Conservation (phyloP, 2,888 invertebrate species). For the Dicycla oo region DNA sequence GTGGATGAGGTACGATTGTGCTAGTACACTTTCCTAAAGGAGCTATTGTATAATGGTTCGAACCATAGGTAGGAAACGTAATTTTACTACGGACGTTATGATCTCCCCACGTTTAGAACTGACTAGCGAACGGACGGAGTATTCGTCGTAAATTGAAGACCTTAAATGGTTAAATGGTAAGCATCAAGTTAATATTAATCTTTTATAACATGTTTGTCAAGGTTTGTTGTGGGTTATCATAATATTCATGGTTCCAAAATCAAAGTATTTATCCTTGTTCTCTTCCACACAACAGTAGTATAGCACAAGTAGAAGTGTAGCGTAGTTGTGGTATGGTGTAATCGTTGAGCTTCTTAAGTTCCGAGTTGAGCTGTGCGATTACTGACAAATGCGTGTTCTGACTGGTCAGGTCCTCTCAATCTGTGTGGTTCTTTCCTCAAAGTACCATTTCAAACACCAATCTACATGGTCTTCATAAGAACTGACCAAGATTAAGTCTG, state of each 20-base stretch:
- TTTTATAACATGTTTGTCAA: constrained; percentile 2
- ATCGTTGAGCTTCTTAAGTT: too few species aligned
- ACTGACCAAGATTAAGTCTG: too few species aligned
- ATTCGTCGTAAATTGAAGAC: background rate
- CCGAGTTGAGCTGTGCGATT: too few species aligned
- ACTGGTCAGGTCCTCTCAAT: too few species aligned
- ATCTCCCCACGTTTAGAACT: background rate
- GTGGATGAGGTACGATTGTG: background rate
- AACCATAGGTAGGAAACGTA: background rate
- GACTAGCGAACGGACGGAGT: background rate
- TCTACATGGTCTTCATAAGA: too few species aligned
- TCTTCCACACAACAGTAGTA: too few species aligned
- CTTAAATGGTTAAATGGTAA: background rate
- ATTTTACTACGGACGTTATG: constrained; percentile 18
- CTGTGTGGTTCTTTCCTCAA: too few species aligned
- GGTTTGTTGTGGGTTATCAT: background rate
- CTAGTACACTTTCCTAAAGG: background rate
- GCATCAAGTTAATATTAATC: background rate
- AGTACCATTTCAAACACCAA: too few species aligned
- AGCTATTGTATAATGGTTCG: background rate
- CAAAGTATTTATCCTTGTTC: background rate
- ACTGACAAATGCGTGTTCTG: too few species aligned
- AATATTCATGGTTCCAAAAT: background rate
- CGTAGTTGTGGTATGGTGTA: too few species aligned
- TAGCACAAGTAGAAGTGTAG: too few species aligned